These are phyloP conservation scores for Oncorhynchus masou DNA, from an alignment of 2,113 vertebrate species.

Conservation along the genomic window DNA sequence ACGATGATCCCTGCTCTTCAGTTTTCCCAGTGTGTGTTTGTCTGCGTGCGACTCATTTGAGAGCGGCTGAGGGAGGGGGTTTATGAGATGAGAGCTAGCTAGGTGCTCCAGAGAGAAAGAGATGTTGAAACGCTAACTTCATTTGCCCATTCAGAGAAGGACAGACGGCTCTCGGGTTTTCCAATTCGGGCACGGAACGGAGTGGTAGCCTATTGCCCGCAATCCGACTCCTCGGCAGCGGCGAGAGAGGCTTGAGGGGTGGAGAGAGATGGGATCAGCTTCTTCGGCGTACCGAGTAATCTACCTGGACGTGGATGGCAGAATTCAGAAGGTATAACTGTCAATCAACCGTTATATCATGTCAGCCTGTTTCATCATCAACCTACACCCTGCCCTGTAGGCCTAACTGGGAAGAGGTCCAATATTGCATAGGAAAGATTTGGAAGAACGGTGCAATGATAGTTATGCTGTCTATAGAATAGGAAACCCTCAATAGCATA, in stretches of 20 bases:
- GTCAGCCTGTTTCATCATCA: neutral
- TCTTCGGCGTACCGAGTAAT: constrained; percentile 72
- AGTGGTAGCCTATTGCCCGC: neutral
- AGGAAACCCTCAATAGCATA: too few species aligned
- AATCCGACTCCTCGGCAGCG: neutral
- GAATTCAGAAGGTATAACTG: constrained; percentile 69
- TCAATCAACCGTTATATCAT: neutral
- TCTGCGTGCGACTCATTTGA: constrained; percentile 1
- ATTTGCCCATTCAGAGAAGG: neutral
- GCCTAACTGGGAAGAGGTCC: too few species aligned
- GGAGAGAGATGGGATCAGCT: constrained; percentile 67
- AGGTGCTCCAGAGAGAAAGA: neutral
- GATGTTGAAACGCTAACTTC: constrained; percentile 36
- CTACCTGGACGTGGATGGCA: constrained; percentile 72
- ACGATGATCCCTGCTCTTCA: neutral
- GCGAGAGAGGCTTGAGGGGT: neutral
- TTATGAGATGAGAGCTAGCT: neutral
- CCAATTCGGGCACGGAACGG: neutral
- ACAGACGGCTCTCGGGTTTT: neutral
- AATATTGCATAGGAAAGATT: too few species aligned
- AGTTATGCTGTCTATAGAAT: too few species aligned
- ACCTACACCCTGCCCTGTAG: neutral
- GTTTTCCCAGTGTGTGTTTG: neutral
- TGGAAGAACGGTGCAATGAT: too few species aligned
- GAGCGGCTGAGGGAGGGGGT: neutral